Base-by-base conservation (phyloP, 2,888 invertebrate species). In the Glaucopsyche alexis region DNA sequence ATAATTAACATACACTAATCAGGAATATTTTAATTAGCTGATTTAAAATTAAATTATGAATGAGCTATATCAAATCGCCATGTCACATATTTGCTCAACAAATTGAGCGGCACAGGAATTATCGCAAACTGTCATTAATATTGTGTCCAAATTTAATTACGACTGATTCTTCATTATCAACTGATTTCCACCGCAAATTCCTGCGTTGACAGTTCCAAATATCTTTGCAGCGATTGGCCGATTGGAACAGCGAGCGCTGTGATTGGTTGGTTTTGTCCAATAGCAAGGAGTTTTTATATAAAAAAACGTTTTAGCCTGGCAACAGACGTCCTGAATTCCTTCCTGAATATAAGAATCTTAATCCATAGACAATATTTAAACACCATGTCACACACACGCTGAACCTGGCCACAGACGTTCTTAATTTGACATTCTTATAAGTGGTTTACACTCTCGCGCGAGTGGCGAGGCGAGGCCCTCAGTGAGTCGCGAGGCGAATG, bases 1-100 rank as follows among this genome's bases (percentile, higher is more conserved):
- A 47, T 47, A 65, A 65, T 69, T 49, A 69, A 29, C 49, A 49
- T 69, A 47, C 29, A 69, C 69, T 69, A 69, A 69, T 69, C 69
- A 49, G 38, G 49, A 69, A 69, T 69, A 67, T 67, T 45, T 69
- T 69, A 69, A 69, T 69, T 49, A 69, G 69, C 47, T 69, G 69
- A 69, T 69, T 69, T 69, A 69, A 69, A 16, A 69, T 69, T 69
- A 69, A 67, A 69, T 69, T 49, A 69, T 69, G 69, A 69, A 69
- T 49, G 69, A 19, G 19, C 42, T n/a, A 42, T 69, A 69, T 69
- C 69, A 49, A 69, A 69, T 69, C 42, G 45, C 29, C 49, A 29
- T 69, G 69, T 47, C 38, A 60, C 60, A 65, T 65, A 40, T 65
- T 69, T 69, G 69, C 69, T 29, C 47, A 69, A 47, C 47, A 69